phyloP scores from a whole-genome alignment of 2,797 vertebrate species.

The Notoglanidium macrostoma region DNA sequence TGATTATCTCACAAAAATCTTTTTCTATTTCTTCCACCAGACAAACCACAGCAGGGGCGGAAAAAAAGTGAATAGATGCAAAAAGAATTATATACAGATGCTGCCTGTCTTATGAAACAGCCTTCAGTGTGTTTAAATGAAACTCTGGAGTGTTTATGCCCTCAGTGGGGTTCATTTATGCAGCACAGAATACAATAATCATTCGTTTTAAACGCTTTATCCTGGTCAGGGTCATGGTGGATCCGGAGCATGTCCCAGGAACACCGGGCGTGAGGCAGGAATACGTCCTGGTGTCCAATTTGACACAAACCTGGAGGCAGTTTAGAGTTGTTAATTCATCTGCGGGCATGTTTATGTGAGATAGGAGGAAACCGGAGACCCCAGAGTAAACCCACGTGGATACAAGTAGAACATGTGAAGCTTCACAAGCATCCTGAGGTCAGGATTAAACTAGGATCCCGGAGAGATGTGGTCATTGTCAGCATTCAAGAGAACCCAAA shows the following conservation, averaged over 20 bases:
- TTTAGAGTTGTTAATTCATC: neutral
- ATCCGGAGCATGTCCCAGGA: neutral
- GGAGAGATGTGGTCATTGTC: neutral
- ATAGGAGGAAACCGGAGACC: neutral
- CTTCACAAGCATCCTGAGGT: neutral
- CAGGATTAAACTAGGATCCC: neutral
- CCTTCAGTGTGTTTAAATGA: slow-evolving; percentile 6
- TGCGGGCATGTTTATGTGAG: too few species aligned
- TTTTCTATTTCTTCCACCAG: neutral
- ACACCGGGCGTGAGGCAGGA: neutral
- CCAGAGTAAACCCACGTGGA: neutral
- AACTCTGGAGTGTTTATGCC: neutral
- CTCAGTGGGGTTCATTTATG: neutral
- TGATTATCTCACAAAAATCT: slow-evolving; percentile 44
- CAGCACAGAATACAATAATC: neutral
- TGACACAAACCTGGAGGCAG: neutral
- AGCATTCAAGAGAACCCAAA: neutral
- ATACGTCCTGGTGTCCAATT: neutral
- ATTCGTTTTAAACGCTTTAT: neutral
- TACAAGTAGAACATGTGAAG: neutral
- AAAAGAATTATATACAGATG: neutral
- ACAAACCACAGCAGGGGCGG: neutral
- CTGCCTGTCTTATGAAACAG: neutral
- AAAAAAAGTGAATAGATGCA: neutral
- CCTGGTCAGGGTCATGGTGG: neutral